These are phyloP conservation scores for Nematolebias whitei DNA, from an alignment of 2,113 vertebrate species.

Conservation along the genomic window DNA sequence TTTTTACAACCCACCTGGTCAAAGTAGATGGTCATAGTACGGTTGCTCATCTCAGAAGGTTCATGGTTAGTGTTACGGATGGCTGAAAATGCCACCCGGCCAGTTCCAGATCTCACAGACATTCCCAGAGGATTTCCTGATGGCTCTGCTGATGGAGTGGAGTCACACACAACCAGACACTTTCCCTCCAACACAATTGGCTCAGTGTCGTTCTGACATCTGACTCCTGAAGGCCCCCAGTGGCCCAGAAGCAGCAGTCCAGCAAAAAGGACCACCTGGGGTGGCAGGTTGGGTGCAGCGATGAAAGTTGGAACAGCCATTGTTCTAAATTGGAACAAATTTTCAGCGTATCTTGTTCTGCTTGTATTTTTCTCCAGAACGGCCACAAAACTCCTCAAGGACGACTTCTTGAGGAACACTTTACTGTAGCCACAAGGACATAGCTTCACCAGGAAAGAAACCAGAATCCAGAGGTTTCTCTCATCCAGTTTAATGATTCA, in stretches of 20 bases:
- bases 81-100: slow-evolving; percentile 81
- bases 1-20: slow-evolving; percentile 74
- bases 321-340: slow-evolving; percentile 1
- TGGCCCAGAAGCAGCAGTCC: slow-evolving; percentile 55
- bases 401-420: neutral
- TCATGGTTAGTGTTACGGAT: slow-evolving; percentile 83
- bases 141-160: slow-evolving; percentile 73
- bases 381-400: slow-evolving; percentile 1
- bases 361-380: neutral
- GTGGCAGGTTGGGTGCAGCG: neutral
- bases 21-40: slow-evolving; percentile 84
- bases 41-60: slow-evolving; percentile 84
- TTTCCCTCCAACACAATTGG: slow-evolving; percentile 82
- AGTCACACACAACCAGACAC: slow-evolving; percentile 84
- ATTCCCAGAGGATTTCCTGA: slow-evolving; percentile 79
- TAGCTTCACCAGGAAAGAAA: slow-evolving; percentile 7
- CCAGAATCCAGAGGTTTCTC: neutral
- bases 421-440: slow-evolving; percentile 22
- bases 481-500: slow-evolving; percentile 1
- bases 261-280: slow-evolving; percentile 4
- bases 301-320: slow-evolving; percentile 35
- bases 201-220: slow-evolving; percentile 81
- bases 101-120: slow-evolving; percentile 79
- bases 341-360: neutral
- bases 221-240: slow-evolving; percentile 45